Base-by-base conservation (phyloP, 1,140 invertebrate genomes). In the Diplogasteroides magnus region DNA sequence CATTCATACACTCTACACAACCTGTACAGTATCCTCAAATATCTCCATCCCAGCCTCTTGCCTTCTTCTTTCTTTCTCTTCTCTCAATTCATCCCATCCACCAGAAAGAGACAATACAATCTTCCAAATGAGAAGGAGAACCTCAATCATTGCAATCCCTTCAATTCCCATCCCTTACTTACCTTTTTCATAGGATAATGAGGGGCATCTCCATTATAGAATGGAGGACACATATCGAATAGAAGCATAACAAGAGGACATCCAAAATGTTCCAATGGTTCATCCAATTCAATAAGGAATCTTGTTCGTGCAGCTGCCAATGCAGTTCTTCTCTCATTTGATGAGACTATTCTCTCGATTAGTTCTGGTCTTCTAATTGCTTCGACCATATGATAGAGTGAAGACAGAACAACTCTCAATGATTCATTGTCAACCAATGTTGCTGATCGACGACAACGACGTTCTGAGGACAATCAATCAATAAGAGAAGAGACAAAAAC, bases 131-230 rank as follows among this genome's bases (percentile, higher is more conserved):
- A 82, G 60, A 14, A 82, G 67, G 3, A 81, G 28, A 28, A 79
- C 67, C 68, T 72, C 23, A 67, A 73, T 31, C 2, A 31, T 48
- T 11, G 29, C 19, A 2, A 32, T 67, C 13, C 68, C 58, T 14
- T 23, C 15, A 3, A 13, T 64, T 32, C 23, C 19, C 71, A 74
- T 26, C 28, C 19, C 26, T 0, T 71, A 28, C 1, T 15, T 28
- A 79, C 78, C 60, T 82, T 82, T 69, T 79, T 82, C 13, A 82
- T 82, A 19, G 80, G 80, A 68, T 73, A 81, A 63, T 83, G 77
- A 25, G 79, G 78, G 32, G 68, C 70, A 3, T 68, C 63, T 2
- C 79, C 81, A 48, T 70, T 69, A 25, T 79, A 75, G 66, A 82
- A 82, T 27, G 77, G 66, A n/a, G 81, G 80, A 31, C 83, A 68